Evolutionary conservation across 37 sponge, comb jelly and placozoan species (phyloP).

Genomic region (Halisarca cf. caerulea): DNA sequence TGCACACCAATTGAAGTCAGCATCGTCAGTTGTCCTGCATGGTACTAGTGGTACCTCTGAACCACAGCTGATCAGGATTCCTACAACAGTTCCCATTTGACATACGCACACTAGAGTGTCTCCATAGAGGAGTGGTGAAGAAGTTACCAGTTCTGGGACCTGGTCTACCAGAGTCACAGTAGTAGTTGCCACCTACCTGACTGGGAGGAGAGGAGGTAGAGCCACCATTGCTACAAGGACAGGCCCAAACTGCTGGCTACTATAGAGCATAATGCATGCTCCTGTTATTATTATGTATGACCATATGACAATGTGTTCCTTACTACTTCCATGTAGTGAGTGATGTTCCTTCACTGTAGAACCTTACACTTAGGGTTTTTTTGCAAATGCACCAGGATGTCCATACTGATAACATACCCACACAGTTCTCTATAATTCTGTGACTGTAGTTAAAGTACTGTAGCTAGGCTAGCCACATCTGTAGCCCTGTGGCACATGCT

Average conservation of each 20-base stretch:
- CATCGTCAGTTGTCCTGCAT: background rate
- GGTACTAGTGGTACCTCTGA: background rate
- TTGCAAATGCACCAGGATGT: background rate
- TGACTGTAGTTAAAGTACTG: no score
- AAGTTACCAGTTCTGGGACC: background rate
- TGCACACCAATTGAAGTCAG: constrained; percentile 19
- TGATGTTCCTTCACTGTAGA: background rate
- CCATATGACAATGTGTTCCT: background rate
- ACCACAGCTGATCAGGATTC: constrained; percentile 23
- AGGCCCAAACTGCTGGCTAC: background rate
- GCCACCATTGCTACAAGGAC: background rate
- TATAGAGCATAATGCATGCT: no score
- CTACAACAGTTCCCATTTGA: constrained; percentile 5
- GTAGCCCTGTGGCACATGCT: no score
- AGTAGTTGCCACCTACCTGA: background rate
- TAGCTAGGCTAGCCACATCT: no score
- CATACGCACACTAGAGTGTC: background rate
- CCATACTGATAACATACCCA: constrained; percentile 19
- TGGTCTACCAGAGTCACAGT: constrained; percentile 18
- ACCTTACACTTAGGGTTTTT: background rate
- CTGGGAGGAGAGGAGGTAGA: background rate
- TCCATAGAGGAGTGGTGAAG: background rate
- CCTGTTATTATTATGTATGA: background rate
- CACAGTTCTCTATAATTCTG: constrained; percentile 4
- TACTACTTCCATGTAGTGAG: background rate